phyloP scores from a whole-genome alignment of 2,113 vertebrate species.

The Acanthochromis polyacanthus region DNA sequence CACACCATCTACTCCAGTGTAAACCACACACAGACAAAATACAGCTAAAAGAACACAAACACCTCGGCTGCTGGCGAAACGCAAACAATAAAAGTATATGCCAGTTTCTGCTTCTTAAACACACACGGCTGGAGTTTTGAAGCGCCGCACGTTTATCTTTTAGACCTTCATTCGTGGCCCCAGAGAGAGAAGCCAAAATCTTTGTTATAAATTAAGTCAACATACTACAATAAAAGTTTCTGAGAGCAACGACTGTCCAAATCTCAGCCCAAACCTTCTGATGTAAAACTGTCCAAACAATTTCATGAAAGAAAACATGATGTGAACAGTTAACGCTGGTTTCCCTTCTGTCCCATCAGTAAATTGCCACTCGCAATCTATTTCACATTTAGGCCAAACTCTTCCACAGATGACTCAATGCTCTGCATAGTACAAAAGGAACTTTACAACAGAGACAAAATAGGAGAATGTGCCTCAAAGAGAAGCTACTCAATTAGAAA shows the following conservation, averaged over 20 bases:
- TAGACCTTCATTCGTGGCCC: not conserved
- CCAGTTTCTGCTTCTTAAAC: constrained; percentile 32
- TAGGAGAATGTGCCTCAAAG: constrained; percentile 19
- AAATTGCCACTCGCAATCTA: constrained; percentile 17
- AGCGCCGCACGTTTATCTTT: constrained; percentile 8
- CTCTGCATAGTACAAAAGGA: constrained; percentile 39
- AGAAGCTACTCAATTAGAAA: constrained; percentile 43
- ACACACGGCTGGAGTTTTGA: constrained; percentile 4
- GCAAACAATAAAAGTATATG: constrained; percentile 14
- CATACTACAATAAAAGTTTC: constrained; percentile 52
- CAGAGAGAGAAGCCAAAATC: constrained; percentile 18
- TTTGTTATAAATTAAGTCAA: constrained; percentile 39
- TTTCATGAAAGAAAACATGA: constrained; percentile 10
- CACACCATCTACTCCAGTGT: constrained; percentile 74
- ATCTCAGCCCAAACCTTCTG: constrained; percentile 5
- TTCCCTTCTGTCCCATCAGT: constrained; percentile 18
- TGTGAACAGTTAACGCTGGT: constrained; percentile 5
- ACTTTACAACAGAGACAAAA: constrained; percentile 39
- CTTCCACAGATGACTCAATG: constrained; percentile 22
- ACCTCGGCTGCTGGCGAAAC: constrained; percentile 48
- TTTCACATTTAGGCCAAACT: constrained; percentile 18
- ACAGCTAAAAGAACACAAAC: constrained; percentile 50
- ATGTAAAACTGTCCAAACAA: constrained; percentile 6
- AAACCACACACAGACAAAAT: constrained; percentile 59
- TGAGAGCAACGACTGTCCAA: constrained; percentile 31